These are phyloP conservation scores for Macrosiphum euphorbiae DNA, from an alignment of 2,888 invertebrate species.

Conservation along the genomic window DNA sequence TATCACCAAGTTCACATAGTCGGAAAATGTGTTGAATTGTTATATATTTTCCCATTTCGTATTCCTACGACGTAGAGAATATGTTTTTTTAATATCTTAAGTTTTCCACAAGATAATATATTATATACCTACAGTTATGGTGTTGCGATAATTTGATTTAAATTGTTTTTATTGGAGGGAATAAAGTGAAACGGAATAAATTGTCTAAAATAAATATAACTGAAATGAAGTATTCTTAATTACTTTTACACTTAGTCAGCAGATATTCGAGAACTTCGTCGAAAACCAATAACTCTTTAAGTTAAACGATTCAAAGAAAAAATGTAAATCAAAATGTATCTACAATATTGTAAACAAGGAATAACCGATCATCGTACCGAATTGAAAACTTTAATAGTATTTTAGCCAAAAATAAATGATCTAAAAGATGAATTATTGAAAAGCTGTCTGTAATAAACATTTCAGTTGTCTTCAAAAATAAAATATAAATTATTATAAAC, in stretches of 20 bases:
- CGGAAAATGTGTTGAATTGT: background rate
- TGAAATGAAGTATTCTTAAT: background rate
- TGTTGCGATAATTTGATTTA: background rate
- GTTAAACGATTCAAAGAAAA: background rate
- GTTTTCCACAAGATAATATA: background rate
- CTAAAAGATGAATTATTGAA: background rate
- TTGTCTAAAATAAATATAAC: background rate
- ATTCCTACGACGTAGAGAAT: background rate
- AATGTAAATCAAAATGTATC: background rate
- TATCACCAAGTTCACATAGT: background rate
- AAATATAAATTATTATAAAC: background rate
- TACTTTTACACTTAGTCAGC: background rate
- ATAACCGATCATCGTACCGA: background rate
- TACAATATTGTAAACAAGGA: background rate
- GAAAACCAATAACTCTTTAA: background rate
- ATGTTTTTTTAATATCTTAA: background rate
- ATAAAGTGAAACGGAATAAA: background rate
- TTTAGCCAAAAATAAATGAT: background rate
- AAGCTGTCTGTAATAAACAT: background rate
- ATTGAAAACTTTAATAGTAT: background rate
- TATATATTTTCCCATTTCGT: background rate
- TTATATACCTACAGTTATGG: background rate
- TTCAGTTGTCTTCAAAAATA: background rate
- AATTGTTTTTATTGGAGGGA: background rate
- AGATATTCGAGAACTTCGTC: background rate